Percentiles rank a stretch among this genome's conserved stretches.
These are phyloP conservation scores for Apostichopus leukothele DNA, from an alignment of 53 echinoderm and acorn worm genomes.

Conservation along the genomic window DNA sequence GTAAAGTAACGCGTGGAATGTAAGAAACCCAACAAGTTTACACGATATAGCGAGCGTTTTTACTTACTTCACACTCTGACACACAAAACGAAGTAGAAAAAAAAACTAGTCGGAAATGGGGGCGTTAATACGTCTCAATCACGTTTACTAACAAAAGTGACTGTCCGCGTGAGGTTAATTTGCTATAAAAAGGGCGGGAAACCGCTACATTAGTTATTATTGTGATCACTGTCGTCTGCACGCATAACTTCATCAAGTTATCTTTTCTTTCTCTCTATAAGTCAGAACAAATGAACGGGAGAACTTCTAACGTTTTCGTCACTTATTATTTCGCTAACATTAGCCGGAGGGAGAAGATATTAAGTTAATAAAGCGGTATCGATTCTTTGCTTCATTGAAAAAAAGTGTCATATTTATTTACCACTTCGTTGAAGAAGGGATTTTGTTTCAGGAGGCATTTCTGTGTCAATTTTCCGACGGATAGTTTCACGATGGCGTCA, in stretches of 20 bases:
- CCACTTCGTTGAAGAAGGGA: neutral
- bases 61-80: too few species aligned
- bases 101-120: neutral
- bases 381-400: too few species aligned
- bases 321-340: neutral
- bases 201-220: neutral
- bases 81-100: too few species aligned
- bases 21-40: too few species aligned
- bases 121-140: constrained; percentile 1
- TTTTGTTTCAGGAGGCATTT: neutral
- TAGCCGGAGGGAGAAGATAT: neutral
- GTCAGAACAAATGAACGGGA: neutral
- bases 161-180: constrained; percentile 24
- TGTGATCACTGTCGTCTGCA: constrained; percentile 15
- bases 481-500: constrained; percentile 6
- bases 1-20: too few species aligned
- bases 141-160: neutral
- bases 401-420: neutral
- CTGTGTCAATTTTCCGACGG: too few species aligned
- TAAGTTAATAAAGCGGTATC: too few species aligned
- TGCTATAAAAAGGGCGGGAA: constrained; percentile 41
- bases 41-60: too few species aligned
- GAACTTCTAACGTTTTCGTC: neutral
- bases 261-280: neutral
- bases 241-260: neutral